These are phyloP conservation scores for Elegia similella DNA, from an alignment of 2,888 invertebrate species.

Conservation along the genomic window DNA sequence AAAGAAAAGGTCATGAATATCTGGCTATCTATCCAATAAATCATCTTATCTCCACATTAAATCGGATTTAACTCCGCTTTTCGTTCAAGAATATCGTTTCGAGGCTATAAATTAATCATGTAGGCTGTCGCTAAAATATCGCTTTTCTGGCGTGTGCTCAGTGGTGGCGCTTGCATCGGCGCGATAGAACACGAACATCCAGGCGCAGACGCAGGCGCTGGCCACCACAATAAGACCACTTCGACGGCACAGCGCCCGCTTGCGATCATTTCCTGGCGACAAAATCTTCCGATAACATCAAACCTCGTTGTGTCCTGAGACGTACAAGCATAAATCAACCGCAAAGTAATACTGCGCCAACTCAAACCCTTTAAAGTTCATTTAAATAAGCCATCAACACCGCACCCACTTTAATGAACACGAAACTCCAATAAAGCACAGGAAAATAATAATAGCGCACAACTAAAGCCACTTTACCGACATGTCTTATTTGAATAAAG, in stretches of 20 bases:
- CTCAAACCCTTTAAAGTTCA: constrained; percentile 56
- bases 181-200: constrained; percentile 59
- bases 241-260: constrained; percentile 35
- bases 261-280: constrained; percentile 75
- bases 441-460: constrained; percentile 77
- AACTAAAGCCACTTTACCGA: constrained; percentile 67
- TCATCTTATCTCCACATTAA: constrained; percentile 73
- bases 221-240: constrained; percentile 62
- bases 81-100: constrained; percentile 65
- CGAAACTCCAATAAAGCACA: constrained; percentile 73
- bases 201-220: constrained; percentile 24
- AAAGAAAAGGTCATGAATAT: constrained; percentile 36
- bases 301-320: constrained; percentile 56
- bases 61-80: constrained; percentile 64
- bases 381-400: constrained; percentile 72
- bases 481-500: constrained; percentile 76
- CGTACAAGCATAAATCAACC: constrained; percentile 66
- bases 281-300: constrained; percentile 74
- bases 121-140: constrained; percentile 79
- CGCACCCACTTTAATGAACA: constrained; percentile 63
- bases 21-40: constrained; percentile 58
- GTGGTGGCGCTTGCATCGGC: constrained; percentile 55
- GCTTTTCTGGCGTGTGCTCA: constrained; percentile 60
- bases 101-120: constrained; percentile 79
- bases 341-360: constrained; percentile 43